phyloP scores from a whole-genome alignment of 2,113 vertebrate species.

The Melanostigma gelatinosum region DNA sequence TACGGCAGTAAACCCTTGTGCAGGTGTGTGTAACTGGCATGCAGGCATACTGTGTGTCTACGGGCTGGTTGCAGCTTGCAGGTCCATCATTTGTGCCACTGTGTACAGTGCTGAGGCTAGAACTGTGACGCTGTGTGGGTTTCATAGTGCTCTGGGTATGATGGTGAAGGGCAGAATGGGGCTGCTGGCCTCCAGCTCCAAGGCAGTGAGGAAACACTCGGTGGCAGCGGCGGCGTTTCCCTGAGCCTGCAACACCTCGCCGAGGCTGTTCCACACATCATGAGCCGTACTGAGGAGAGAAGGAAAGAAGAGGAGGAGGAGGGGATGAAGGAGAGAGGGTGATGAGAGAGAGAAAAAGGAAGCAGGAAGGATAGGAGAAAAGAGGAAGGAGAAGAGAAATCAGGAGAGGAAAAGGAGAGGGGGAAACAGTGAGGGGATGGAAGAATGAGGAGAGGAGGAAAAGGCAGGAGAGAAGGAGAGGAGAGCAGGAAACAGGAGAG shows the following conservation, averaged over 20 bases:
- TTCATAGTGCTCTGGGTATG: slow-evolving; percentile 93
- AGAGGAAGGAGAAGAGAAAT: background rate
- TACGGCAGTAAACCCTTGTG: slow-evolving; percentile 43
- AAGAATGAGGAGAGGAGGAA: background rate
- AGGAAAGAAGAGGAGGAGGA: too few relatives aligned
- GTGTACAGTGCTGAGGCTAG: slow-evolving; percentile 18
- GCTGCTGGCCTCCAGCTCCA: slow-evolving; percentile 98
- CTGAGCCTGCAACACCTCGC: slow-evolving; percentile 97
- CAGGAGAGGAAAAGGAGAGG: background rate
- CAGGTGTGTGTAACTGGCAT: slow-evolving; percentile 36
- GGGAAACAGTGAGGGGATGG: background rate
- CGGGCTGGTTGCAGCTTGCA: slow-evolving; percentile 5
- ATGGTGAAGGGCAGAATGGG: slow-evolving; percentile 97
- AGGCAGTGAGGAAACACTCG: slow-evolving; percentile 95
- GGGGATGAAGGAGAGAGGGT: background rate
- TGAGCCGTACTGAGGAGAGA: slow-evolving; percentile 87
- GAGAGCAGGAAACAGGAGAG: background rate
- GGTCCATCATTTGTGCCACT: slow-evolving; percentile 34
- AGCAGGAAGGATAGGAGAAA: background rate
- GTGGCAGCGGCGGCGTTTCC: slow-evolving; percentile 93
- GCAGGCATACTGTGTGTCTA: slow-evolving; percentile 44
- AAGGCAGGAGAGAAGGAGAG: background rate
- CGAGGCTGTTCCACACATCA: slow-evolving; percentile 97
- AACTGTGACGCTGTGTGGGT: slow-evolving; percentile 6
- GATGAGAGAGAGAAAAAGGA: background rate